Percentiles rank a stretch among this genome's conserved stretches.
Conservation (phyloP, 2,797 vertebrate genomes). For the Anableps anableps region DNA sequence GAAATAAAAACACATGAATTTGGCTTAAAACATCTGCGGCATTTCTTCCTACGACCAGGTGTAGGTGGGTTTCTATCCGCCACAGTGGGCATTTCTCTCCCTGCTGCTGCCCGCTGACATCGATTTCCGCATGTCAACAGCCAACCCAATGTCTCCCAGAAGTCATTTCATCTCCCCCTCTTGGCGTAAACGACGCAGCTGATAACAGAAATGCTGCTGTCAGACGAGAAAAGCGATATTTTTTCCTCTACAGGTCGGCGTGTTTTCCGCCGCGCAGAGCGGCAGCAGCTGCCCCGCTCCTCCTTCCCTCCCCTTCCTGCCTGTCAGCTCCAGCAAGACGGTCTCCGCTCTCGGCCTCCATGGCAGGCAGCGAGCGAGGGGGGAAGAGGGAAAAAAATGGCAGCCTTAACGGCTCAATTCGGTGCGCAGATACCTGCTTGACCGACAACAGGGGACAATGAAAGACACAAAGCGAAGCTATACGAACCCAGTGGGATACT, state of each 20-base stretch:
- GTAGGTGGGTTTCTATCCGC: constrained; percentile 31
- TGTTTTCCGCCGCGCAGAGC: constrained; percentile 30
- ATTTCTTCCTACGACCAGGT: constrained; percentile 45
- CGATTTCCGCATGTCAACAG: constrained; percentile 68
- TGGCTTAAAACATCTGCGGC: constrained; percentile 18
- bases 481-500: constrained; percentile 62
- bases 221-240: background rate
- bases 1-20: background rate
- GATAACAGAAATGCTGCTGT: background rate
- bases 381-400: constrained; percentile 38
- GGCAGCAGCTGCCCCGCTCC: constrained; percentile 48
- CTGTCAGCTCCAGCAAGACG: constrained; percentile 48
- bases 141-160: constrained; percentile 13
- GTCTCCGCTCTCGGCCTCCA: constrained; percentile 59
- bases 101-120: constrained; percentile 19
- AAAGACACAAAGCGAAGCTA: background rate
- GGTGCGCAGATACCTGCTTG: background rate
- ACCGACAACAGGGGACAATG: background rate
- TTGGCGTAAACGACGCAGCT: background rate
- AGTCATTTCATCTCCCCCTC: background rate
- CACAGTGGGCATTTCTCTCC: constrained; percentile 24
- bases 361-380: background rate
- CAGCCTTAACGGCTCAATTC: constrained; percentile 28
- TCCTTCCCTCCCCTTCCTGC: constrained; percentile 31
- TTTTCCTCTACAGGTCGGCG: constrained; percentile 22